A percentile compares a stretch with the other conserved stretches of the same genome.
Evolutionary conservation across 1,140 invertebrate genomes (phyloP).

Genomic region (Hypsibius dujardini): DNA sequence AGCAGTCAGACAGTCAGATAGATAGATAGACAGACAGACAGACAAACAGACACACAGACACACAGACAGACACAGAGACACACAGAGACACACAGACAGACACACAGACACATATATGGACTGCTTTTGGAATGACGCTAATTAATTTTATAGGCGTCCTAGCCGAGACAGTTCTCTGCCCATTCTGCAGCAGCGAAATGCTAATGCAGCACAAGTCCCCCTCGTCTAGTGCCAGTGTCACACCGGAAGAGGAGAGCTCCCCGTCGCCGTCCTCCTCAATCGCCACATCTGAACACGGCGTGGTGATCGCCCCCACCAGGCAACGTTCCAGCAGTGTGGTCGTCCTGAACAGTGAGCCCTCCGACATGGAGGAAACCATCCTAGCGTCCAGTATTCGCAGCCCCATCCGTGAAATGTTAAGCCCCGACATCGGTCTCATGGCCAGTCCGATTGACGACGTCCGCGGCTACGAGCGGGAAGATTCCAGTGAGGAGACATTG

Average conservation of each 20-base stretch:
- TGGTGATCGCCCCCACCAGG: too few species aligned
- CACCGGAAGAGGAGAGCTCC: conserved; percentile 3
- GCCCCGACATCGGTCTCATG: background rate
- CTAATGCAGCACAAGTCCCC: background rate
- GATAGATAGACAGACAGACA: too few species aligned
- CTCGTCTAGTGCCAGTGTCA: background rate
- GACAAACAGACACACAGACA: too few species aligned
- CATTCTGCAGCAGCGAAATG: conserved; percentile 15
- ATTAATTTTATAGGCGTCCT: background rate
- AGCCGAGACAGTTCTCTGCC: background rate
- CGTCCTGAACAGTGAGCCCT: background rate
- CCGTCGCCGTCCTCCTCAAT: too few species aligned
- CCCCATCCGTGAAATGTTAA: background rate
- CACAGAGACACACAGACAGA: too few species aligned
- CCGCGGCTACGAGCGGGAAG: background rate
- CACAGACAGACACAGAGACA: too few species aligned
- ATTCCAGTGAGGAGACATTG: conserved; percentile 13
- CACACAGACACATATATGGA: too few species aligned
- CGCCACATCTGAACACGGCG: too few species aligned
- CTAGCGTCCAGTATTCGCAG: background rate
- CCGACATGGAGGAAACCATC: background rate
- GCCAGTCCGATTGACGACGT: background rate
- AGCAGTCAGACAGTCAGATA: too few species aligned
- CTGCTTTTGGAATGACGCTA: too few species aligned
- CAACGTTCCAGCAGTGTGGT: conserved; percentile 10